Conservation (phyloP, 30 jellyfish, hydroid and myxozoan species). For the Haliclystus octoradiatus region DNA sequence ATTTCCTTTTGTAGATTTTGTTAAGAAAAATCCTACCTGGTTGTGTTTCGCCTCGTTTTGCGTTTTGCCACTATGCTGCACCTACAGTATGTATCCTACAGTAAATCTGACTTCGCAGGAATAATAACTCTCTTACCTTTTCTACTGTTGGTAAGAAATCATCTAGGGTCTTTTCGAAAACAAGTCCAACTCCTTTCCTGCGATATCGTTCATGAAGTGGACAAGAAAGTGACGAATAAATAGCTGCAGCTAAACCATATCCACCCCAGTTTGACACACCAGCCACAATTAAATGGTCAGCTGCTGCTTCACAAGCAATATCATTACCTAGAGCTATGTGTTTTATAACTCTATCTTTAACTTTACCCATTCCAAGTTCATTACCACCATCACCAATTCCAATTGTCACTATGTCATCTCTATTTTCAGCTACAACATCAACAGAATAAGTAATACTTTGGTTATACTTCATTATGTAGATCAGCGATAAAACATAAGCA, state of each 20-base stretch:
- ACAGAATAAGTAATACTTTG: neutral
- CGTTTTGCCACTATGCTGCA: too few species aligned
- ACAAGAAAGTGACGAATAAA: conserved; percentile 32
- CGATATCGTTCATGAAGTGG: conserved; percentile 79
- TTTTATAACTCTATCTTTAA: conserved; percentile 27
- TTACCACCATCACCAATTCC: conserved; percentile 99
- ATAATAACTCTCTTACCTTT: too few species aligned
- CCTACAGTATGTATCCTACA: too few species aligned
- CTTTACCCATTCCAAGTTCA: conserved; percentile 93
- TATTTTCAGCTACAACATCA: conserved; percentile 22
- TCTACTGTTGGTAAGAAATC: conserved; percentile 37
- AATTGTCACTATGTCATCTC: conserved; percentile 43
- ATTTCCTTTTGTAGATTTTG: too few species aligned
- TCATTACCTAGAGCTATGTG: conserved; percentile 46
- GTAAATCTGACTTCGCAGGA: too few species aligned
- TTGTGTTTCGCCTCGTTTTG: too few species aligned
- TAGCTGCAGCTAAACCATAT: conserved; percentile 67
- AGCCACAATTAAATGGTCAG: conserved; percentile 51
- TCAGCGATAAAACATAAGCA: too few species aligned
- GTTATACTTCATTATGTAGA: too few species aligned
- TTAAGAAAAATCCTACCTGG: too few species aligned
- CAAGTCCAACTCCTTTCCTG: conserved; percentile 57
- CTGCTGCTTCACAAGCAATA: conserved; percentile 35
- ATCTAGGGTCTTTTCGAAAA: neutral
- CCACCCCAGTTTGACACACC: conserved; percentile 99